These are phyloP conservation scores for Metacarcinus magister DNA, from an alignment of 2,888 invertebrate genomes.

Conservation along the genomic window DNA sequence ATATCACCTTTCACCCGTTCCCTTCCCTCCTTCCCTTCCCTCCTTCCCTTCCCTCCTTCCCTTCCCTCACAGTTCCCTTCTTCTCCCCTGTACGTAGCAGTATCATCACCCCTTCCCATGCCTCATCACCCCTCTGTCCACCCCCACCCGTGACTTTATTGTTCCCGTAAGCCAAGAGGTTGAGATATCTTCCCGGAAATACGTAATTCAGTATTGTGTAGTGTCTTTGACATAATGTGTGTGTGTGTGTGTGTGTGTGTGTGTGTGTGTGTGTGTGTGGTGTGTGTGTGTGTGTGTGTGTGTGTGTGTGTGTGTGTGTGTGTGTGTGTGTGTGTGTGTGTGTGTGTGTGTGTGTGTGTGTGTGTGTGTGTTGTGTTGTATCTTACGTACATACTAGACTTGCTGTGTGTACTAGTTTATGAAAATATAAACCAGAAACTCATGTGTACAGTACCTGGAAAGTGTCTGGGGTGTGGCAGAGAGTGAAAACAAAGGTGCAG, in stretches of 20 bases:
- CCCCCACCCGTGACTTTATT: background rate
- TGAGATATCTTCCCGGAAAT: background rate
- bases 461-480: background rate
- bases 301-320: constrained; percentile 3
- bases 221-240: constrained; percentile 14
- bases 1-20: background rate
- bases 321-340: background rate
- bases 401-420: background rate
- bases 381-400: background rate
- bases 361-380: too few relatives aligned
- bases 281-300: constrained; percentile 44
- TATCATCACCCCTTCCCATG: background rate
- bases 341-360: too few relatives aligned
- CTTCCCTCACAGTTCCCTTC: background rate
- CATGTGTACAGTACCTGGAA: background rate
- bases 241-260: constrained; percentile 37
- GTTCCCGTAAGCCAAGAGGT: constrained; percentile 33
- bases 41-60: background rate
- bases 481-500: background rate
- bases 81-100: background rate
- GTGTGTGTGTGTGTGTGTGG: constrained; percentile 53
- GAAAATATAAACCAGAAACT: background rate
- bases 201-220: background rate
- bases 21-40: background rate
- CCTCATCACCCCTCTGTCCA: constrained; percentile 3